Evolutionary conservation across 1,140 invertebrate species (phyloP), one percentile per base, ranked within the genome.

Genomic region (Papilio glaucus): DNA sequence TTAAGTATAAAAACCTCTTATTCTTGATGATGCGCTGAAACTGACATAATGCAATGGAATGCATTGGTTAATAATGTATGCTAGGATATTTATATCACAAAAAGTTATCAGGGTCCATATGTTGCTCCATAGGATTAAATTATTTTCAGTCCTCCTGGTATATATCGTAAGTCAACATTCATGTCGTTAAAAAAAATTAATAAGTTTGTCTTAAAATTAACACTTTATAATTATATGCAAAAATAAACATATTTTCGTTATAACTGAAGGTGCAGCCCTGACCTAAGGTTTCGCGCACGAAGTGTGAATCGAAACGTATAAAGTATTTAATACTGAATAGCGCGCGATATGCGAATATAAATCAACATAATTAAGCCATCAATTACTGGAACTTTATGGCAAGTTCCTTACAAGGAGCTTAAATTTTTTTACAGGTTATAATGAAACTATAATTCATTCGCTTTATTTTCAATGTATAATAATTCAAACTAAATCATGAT

Each of bases 301-400:
- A 26, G 67, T 69, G 67, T 69, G 67, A 69, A 69, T 69, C 41
- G 13, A 49, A 69, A 45, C 53, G 42, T 69, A 69, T 69, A 69
- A 53, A 53, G 42, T 69, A 53, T 69, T 33, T 38, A 69, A 69
- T 69, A 49, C 67, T 49, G 67, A 49, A 69, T 53, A 49, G 42
- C 67, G 29, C 26, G 42, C 42, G 37, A 42, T 69, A 69, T 53
- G 29, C 13, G 42, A 53, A 69, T 69, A 69, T 69, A 69, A 69
- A 69, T 69, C 67, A 69, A 69, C 45, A 53, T 69, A 69, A 69
- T 69, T 69, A 69, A 69, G 67, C 7, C 67, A 69, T 69, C 67
- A 49, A 69, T 69, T 49, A 49, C 10, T 7, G 12, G 67, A 49
- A 33, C 45, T 53, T 69, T 69, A 69, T 53, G 67, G 67, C 42